Percentiles rank a stretch among this genome's conserved stretches.
Evolutionary conservation across 2,888 invertebrate genomes (phyloP).

Genomic region (Ochlodes sylvanus): DNA sequence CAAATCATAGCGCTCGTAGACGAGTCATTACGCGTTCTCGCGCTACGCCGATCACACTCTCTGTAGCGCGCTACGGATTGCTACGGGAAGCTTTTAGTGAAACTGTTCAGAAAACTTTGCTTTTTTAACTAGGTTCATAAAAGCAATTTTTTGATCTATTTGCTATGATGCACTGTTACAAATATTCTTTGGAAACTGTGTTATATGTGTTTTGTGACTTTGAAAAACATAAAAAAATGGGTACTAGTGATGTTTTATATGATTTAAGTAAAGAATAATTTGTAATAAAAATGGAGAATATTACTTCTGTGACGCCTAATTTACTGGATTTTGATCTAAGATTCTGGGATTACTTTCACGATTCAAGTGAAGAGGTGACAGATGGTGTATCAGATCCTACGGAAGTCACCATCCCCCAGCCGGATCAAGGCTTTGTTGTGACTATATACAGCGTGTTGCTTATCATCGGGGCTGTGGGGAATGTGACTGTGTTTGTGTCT

Average conservation of each 20-base stretch:
- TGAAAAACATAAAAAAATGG: not conserved
- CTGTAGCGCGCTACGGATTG: constrained; percentile 45
- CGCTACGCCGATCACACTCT: constrained; percentile 57
- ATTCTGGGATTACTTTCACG: constrained; percentile 69
- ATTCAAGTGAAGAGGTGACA: constrained; percentile 39
- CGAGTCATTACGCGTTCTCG: constrained; percentile 1
- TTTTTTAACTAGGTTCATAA: no score
- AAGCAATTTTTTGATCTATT: no score
- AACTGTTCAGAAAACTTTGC: constrained; percentile 10
- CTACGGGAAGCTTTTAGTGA: constrained; percentile 16
- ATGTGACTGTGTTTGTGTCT: constrained; percentile 89
- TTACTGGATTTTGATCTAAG: constrained; percentile 47
- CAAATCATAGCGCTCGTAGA: not conserved
- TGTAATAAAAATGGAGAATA: constrained; percentile 40
- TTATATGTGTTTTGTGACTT: not conserved
- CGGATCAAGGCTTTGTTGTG: constrained; percentile 76
- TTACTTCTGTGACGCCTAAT: constrained; percentile 24
- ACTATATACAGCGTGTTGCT: constrained; percentile 87
- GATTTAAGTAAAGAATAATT: not conserved
- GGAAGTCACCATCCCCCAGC: constrained; percentile 49
- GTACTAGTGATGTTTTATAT: not conserved
- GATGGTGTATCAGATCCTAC: constrained; percentile 49
- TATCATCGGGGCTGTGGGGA: constrained; percentile 88
- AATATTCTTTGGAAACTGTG: not conserved
- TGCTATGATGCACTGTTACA: no score